Conservation (phyloP, 2,113 vertebrate genomes). For the Rallus limicola region DNA sequence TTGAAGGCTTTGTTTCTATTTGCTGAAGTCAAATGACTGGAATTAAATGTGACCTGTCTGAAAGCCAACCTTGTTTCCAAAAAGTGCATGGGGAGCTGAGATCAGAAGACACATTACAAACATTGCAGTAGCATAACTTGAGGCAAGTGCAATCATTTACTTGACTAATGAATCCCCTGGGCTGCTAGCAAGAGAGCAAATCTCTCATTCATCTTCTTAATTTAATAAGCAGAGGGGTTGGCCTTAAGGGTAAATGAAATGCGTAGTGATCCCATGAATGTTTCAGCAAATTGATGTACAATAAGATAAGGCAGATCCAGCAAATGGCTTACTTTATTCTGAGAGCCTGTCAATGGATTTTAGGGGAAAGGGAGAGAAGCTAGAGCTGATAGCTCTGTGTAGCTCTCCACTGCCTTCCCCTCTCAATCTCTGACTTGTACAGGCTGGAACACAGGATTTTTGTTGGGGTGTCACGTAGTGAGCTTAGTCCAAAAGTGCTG, state of each 20-base stretch:
- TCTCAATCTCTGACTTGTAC: rapidly evolving
- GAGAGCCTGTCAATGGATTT: neutral
- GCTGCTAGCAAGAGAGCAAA: constrained; percentile 56
- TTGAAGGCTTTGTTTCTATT: constrained; percentile 19
- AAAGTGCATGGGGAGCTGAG: constrained; percentile 22
- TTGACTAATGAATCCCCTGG: constrained; percentile 71
- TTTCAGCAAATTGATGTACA: constrained; percentile 59
- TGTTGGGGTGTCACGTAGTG: neutral
- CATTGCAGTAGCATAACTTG: constrained; percentile 65
- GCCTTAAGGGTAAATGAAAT: constrained; percentile 58
- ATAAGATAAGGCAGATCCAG: constrained; percentile 29
- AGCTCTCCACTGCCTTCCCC: neutral
- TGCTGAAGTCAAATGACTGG: constrained; percentile 36
- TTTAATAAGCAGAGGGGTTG: constrained; percentile 68
- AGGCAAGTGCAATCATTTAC: constrained; percentile 68
- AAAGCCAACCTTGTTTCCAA: constrained; percentile 54
- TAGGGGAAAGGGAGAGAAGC: neutral
- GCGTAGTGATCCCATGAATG: constrained; percentile 1
- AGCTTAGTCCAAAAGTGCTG: neutral
- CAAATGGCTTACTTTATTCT: neutral
- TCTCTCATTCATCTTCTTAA: constrained; percentile 67
- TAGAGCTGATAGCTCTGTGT: neutral
- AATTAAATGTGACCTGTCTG: constrained; percentile 62
- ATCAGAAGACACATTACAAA: constrained; percentile 66
- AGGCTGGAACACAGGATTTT: neutral